Conservation (phyloP, 2,797 vertebrate species). For the Triplophysa yarkandensis region DNA sequence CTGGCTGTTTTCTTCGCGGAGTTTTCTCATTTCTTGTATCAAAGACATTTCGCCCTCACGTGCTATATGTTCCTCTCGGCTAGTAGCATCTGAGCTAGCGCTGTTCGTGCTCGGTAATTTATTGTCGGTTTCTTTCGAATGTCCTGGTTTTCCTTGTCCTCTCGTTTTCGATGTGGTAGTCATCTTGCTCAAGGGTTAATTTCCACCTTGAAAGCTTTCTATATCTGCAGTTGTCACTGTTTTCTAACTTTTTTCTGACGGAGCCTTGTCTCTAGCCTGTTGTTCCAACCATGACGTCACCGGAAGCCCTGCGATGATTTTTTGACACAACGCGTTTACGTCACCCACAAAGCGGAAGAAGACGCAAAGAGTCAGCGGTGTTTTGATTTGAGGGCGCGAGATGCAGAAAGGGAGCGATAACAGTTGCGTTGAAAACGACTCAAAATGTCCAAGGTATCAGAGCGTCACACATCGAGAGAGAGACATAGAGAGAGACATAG, state of each 20-base stretch:
- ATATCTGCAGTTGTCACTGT: neutral
- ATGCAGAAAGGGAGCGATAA: no score
- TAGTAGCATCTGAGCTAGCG: neutral
- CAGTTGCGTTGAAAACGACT: no score
- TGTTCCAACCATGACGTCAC: neutral
- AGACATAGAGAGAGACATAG: no score
- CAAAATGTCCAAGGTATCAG: no score
- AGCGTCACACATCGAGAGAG: no score
- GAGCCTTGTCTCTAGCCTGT: neutral
- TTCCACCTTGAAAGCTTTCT: neutral
- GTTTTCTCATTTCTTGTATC: conserved; percentile 5
- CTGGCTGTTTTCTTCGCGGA: neutral
- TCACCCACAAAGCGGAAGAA: no score
- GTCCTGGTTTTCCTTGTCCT: conserved; percentile 2
- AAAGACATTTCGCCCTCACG: conserved; percentile 3
- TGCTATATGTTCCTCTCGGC: neutral
- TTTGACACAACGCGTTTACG: no score
- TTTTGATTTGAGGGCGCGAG: no score
- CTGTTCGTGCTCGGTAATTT: neutral
- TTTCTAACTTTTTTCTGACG: conserved; percentile 17
- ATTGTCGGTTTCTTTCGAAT: neutral
- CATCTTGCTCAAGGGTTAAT: neutral
- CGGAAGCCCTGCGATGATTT: no score
- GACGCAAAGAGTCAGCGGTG: no score
- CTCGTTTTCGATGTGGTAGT: conserved; percentile 6